These are phyloP conservation scores for Cacatua alba DNA, from an alignment of 2,113 vertebrate genomes.

Conservation along the genomic window DNA sequence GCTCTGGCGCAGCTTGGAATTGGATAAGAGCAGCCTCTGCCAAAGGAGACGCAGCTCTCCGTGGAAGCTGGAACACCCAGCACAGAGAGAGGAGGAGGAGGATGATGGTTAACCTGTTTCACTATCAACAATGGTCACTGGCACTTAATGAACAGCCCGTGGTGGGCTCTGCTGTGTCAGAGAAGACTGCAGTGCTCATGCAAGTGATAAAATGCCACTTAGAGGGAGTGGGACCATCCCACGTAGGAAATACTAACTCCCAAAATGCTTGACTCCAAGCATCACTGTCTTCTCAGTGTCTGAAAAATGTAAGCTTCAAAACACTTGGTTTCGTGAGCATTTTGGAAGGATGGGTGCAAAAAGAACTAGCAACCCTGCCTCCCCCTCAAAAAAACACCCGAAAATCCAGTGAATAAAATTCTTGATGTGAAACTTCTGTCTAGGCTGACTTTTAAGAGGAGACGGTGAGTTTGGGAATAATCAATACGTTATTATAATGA, in stretches of 20 bases:
- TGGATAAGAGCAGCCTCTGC: not conserved
- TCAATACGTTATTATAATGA: not conserved
- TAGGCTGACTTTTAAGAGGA: not conserved
- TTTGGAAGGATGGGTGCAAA: not conserved
- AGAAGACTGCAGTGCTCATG: not conserved
- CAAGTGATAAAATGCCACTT: not conserved
- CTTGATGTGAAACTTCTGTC: not conserved
- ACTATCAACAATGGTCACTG: accelerated
- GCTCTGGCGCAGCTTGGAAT: not conserved
- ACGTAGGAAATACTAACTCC: accelerated
- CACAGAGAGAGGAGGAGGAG: not conserved
- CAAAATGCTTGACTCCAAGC: not conserved
- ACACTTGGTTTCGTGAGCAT: not conserved
- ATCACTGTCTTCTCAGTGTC: not conserved
- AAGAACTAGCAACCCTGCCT: not conserved
- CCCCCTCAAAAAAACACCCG: not conserved
- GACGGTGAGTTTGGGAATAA: not conserved
- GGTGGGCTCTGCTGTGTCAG: not conserved
- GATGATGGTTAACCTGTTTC: not conserved
- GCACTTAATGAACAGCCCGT: accelerated
- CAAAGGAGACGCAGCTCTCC: not conserved
- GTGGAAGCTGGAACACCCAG: not conserved
- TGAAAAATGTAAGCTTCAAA: not conserved
- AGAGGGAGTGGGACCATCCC: not conserved
- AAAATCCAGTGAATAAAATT: not conserved